Evolutionary conservation across 2,113 vertebrate genomes (phyloP), one percentile per base, ranked within the genome.

Genomic region (Salvelinus sp.): DNA sequence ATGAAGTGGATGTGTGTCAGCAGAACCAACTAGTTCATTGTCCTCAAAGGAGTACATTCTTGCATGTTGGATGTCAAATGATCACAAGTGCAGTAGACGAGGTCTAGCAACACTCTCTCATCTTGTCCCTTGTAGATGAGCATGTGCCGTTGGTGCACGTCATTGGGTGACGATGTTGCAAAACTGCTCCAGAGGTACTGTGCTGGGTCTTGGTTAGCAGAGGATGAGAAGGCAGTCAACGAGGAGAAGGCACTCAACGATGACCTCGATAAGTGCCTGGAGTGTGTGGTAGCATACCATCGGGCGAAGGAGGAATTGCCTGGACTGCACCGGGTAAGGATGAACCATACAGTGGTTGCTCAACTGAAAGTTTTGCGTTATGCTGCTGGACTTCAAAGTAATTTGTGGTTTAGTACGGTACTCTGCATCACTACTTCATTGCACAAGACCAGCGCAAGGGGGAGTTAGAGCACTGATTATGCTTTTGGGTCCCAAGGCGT

Each of bases 271-370:
- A 95, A 89, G 86, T 96, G 95, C 78, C 63, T 94, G 62, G 95
- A 96, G 70, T 96, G 95, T 62, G 95, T 96, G 87, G 90, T 89
- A 18, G 93, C 92, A 2, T 96, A 96, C 81, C 95, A 96, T 87
- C 88, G 69, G 75, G 94, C 91, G 0, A 91, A 94, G 79, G 93
- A 95, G 1, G 75, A 87, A 2, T 25, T 93, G 20, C 94, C 93
- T 0, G 64, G 10, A 1, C 75, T 91, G 64, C 95, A 95, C n/a
- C 77, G 93, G 95, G 95, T 96, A 88, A 67, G 22, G 30, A 75
- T n/a, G n/a, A 62, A 62, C n/a, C 50, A 54, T 18, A 3, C 12
- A 50, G 47, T 33, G 33, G 33, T 33, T 7, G 33, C 33, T 7
- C 33, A 33, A 33, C 33, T 33, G 0, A 33, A 6, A 6, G 33